Evolutionary conservation across 2,113 vertebrate species (phyloP).

Genomic region (Ceratotherium simum): DNA sequence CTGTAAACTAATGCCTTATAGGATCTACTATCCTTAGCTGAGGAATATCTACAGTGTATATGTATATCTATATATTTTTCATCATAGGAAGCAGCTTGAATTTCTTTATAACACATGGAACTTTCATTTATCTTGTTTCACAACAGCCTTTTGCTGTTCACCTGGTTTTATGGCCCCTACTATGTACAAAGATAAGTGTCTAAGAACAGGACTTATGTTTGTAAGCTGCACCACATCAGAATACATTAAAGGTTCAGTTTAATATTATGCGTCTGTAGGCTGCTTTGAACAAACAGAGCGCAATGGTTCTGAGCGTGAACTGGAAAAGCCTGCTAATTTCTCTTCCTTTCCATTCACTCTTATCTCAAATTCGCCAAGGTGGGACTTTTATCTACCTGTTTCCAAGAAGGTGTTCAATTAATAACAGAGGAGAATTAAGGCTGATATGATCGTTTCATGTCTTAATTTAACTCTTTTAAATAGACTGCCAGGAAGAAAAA

Average conservation of each 20-base stretch:
- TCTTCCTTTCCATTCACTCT: constrained; percentile 73
- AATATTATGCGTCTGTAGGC: not conserved
- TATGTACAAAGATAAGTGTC: constrained; percentile 75
- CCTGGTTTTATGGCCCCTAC: constrained; percentile 74
- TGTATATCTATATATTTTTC: constrained; percentile 75
- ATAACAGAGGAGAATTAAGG: constrained; percentile 80
- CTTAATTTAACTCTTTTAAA: constrained; percentile 84
- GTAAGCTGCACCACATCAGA: constrained; percentile 71
- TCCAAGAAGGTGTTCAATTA: constrained; percentile 86
- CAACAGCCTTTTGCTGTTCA: constrained; percentile 77
- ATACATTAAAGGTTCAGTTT: constrained; percentile 57
- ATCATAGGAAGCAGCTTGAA: constrained; percentile 85
- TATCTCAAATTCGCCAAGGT: constrained; percentile 81
- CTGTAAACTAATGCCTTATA: constrained; percentile 79
- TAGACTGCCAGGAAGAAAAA: constrained; percentile 22
- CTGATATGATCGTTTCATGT: constrained; percentile 81
- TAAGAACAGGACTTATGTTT: constrained; percentile 76
- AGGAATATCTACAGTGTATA: constrained; percentile 69
- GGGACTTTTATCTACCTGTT: constrained; percentile 77
- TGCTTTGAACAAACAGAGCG: constrained; percentile 76
- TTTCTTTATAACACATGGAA: constrained; percentile 80
- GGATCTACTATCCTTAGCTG: constrained; percentile 80
- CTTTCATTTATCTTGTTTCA: constrained; percentile 82
- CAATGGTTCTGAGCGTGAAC: constrained; percentile 68
- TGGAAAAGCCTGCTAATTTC: constrained; percentile 79